phyloP scores from a whole-genome alignment of 2,113 vertebrate species.

The Cyrtonyx montezumae region DNA sequence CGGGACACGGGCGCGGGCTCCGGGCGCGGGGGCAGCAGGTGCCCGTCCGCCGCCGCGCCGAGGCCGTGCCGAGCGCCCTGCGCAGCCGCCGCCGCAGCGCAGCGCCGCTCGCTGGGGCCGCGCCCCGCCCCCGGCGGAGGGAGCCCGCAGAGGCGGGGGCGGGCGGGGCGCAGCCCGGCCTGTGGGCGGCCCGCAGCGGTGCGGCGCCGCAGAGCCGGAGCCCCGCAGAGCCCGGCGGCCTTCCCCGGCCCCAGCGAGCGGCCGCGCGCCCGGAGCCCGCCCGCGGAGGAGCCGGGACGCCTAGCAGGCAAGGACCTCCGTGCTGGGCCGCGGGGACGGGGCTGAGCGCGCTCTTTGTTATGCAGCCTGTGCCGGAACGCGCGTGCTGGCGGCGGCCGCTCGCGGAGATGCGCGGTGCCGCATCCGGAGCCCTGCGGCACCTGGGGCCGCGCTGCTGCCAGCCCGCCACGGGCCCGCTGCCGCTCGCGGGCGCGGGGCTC shows the following conservation, averaged over 20 bases:
- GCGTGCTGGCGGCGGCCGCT: too few species aligned
- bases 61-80: not conserved
- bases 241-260: not conserved
- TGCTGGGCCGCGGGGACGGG: not conserved
- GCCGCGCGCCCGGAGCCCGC: not conserved
- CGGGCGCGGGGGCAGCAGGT: not conserved
- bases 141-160: not conserved
- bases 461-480: too few species aligned
- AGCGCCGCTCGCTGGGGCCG: not conserved
- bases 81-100: not conserved
- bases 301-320: constrained; percentile 46
- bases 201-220: not conserved
- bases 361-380: not conserved
- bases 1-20: too few species aligned
- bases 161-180: not conserved
- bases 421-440: not conserved
- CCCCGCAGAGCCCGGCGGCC: not conserved
- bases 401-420: too few species aligned
- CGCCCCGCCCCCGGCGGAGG: not conserved
- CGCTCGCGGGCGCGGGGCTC: not conserved
- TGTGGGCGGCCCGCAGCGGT: not conserved
- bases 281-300: constrained; percentile 16
- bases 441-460: too few species aligned
- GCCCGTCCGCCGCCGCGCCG: not conserved
- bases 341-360: not conserved